Evolutionary conservation across 2,113 vertebrate genomes (phyloP), one percentile per base, ranked within the genome.

Genomic region (Lophura nycthemera): DNA sequence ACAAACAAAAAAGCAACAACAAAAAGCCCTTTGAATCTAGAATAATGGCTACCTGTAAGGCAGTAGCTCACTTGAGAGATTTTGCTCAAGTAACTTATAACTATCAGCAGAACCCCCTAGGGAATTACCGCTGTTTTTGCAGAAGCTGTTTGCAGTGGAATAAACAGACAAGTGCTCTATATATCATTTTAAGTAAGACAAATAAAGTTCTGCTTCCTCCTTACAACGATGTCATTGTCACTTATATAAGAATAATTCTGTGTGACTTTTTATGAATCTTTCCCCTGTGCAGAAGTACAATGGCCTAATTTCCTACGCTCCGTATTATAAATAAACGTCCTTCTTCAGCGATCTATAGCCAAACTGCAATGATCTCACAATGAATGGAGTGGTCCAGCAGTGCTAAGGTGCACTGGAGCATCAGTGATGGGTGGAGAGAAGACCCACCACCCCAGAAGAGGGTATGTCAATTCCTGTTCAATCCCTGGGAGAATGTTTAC

Each of bases 101-200:
- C 98, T 98, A 98, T 98, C 98, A 97, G 96, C 94, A 96, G 97
- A 97, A 97, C 69, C 92, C 97, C 85, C 97, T 48, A 60, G 97
- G 97, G 98, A 97, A 93, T 97, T 94, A 84, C 76, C 6, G 96
- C 97, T 97, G 98, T 97, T 98, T 98, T 97, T 97, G 97, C 98
- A 98, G 98, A 97, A 98, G 98, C 98, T 98, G 97, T 98, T 98
- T 98, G 97, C 98, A 92, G 98, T 97, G 96, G 98, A 98, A 98
- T 98, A 98, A 98, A 98, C 98, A 98, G 98, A 98, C 98, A 98
- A 98, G 97, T 98, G 97, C 97, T 98, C 98, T 97, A 98, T 98
- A 98, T 98, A 98, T 98, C 98, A 98, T 98, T 97, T 98, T 98
- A 98, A 98, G 98, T 98, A 98, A 98, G 98, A 98, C 98, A 98